These are phyloP conservation scores for Uloborus diversus DNA, from an alignment of 1,140 invertebrate genomes.

Conservation along the genomic window DNA sequence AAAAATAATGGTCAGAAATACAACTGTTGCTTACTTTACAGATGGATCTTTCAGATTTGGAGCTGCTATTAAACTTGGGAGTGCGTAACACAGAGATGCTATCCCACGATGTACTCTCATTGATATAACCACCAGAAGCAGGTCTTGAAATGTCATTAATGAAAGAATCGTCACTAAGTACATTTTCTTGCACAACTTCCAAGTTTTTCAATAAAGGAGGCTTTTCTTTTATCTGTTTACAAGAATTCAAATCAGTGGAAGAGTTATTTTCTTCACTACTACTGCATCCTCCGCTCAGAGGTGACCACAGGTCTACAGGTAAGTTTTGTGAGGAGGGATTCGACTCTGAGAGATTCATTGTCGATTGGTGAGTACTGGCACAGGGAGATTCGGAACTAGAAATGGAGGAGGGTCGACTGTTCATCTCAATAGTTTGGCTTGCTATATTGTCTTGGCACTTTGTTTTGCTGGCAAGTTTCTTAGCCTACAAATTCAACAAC, in stretches of 20 bases:
- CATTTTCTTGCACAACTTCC: conserved; percentile 70
- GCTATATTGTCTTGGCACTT: conserved; percentile 60
- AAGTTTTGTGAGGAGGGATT: conserved; percentile 5
- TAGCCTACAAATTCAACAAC: conserved; percentile 64
- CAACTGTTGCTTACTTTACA: too few species aligned
- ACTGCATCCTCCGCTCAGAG: conserved; percentile 64
- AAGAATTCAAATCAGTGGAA: conserved; percentile 86
- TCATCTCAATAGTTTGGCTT: conserved; percentile 54
- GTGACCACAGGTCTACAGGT: conserved; percentile 64
- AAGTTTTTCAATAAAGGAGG: conserved; percentile 83
- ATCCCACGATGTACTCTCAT: conserved; percentile 72
- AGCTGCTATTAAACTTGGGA: not conserved
- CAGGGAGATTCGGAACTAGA: not conserved
- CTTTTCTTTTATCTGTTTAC: conserved; percentile 80
- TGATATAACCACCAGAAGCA: conserved; percentile 79
- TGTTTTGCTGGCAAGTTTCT: conserved; percentile 61
- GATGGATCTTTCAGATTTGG: conserved; percentile 2
- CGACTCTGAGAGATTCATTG: conserved; percentile 7
- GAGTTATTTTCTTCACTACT: conserved; percentile 85
- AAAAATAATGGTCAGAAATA: too few species aligned
- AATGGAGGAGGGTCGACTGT: not conserved
- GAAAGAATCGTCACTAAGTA: conserved; percentile 67
- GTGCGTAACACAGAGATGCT: conserved; percentile 57
- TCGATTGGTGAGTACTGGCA: not conserved
- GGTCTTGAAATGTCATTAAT: conserved; percentile 64